Base-by-base conservation (phyloP, 2,888 invertebrate species). In the Calameuta filiformis region DNA sequence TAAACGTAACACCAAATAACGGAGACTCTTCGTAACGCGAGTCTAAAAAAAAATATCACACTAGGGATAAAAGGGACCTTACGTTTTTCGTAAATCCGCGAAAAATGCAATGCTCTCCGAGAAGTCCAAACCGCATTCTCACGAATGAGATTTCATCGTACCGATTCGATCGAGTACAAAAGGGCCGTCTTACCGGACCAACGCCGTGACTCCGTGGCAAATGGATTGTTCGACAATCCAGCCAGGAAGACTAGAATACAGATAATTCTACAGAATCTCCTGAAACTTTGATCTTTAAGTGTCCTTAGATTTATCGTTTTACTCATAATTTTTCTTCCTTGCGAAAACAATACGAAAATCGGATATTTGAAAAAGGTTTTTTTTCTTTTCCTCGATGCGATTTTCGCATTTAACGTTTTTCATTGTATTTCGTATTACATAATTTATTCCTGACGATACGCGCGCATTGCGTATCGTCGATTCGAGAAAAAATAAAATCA, bases 1-100 rank as follows among this genome's bases (percentile, higher is more conserved):
- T 91, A 90, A 89, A 80, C 3, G 23, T 11, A 56, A 56, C 0
- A 23, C 56, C 56, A 56, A 56, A 23, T 9, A 56, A 23, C 56
- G 23, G 23, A 23, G 23, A 11, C 56, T 56, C 23, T 6, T 56
- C 56, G 1, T 56, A 56, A 56, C 2, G 40, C 2, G 40, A 40
- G 40, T 40, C 40, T 40, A 40, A 40, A 15, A 35, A 33, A 40
- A 40, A 40, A 40, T 40, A 15, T 40, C 40, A 56, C 56, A 9
- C 23, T 56, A 15, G 40, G 56, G 56, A 56, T 56, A 56, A 56
- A 15, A 75, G 30, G 56, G 68, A 69, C 73, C 56, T 76, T 75
- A 35, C 30, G 35, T 35, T 23, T 23, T 35, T 33, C 68, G 56
- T 15, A 1, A 56, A 56, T 56, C 23, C 23, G 56, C 56, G 56